These are phyloP conservation scores for Heliangelus exortis DNA, from an alignment of 2,797 vertebrate species.

Conservation along the genomic window DNA sequence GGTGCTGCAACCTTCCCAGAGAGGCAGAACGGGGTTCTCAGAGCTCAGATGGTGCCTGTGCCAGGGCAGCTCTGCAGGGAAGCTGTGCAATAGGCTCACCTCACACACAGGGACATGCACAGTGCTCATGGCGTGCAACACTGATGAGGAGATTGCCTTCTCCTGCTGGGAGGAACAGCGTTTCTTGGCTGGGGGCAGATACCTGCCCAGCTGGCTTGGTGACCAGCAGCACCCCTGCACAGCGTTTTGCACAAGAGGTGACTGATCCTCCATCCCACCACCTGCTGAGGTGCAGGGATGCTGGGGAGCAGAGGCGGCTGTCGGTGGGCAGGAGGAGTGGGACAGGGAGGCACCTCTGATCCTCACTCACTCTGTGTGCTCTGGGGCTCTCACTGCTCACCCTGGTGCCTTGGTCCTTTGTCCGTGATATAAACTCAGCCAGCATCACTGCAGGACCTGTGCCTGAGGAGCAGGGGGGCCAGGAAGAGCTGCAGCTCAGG, in stretches of 20 bases:
- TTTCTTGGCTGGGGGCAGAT: background rate
- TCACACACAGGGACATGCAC: rapidly evolving
- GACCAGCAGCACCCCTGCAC: background rate
- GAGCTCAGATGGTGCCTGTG: background rate
- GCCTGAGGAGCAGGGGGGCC: background rate
- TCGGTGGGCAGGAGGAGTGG: background rate
- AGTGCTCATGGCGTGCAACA: background rate
- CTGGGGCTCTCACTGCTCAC: background rate
- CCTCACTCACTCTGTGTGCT: background rate
- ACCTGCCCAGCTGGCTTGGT: background rate
- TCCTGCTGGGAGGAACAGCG: background rate
- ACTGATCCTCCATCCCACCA: background rate
- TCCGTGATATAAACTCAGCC: background rate
- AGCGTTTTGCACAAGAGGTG: too few relatives aligned
- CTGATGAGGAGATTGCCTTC: background rate
- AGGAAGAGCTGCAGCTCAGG: background rate
- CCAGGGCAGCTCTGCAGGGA: background rate
- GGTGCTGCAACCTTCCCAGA: background rate
- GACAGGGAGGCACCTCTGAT: background rate
- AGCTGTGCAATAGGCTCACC: background rate
- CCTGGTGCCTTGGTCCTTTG: background rate
- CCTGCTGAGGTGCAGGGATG: rapidly evolving
- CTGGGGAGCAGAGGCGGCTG: background rate
- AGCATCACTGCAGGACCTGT: background rate
- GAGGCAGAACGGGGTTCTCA: background rate